Evolutionary conservation across 2,113 vertebrate genomes (phyloP).

Genomic region (Zootoca vivipara): DNA sequence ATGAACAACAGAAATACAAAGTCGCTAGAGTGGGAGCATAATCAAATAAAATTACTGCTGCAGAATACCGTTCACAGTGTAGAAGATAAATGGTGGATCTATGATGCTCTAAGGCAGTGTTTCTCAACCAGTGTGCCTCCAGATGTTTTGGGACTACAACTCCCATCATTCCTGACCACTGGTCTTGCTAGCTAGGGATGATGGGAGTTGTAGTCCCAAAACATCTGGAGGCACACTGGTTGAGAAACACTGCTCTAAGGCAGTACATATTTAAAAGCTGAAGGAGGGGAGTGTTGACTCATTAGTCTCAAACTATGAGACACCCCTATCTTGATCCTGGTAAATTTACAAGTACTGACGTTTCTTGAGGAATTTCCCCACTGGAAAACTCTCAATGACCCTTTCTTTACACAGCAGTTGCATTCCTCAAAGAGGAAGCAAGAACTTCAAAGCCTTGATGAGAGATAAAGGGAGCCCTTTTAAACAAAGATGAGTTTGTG

Average conservation of each 20-base stretch:
- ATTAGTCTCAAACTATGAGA: slow-evolving; percentile 41
- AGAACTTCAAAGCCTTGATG: not conserved
- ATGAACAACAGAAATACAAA: not conserved
- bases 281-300: not conserved
- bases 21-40: not conserved
- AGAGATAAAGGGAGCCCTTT: not conserved
- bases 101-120: not conserved
- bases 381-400: not conserved
- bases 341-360: slow-evolving; percentile 45
- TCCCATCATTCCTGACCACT: too few species aligned
- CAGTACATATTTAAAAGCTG: not conserved
- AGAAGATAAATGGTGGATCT: not conserved
- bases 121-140: too few species aligned
- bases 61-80: not conserved
- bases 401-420: slow-evolving; percentile 19
- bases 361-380: slow-evolving; percentile 41
- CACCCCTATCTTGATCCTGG: slow-evolving; percentile 56
- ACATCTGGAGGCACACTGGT: too few species aligned
- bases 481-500: slow-evolving; percentile 6
- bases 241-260: not conserved
- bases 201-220: too few species aligned
- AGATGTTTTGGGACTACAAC: too few species aligned
- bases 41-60: not conserved
- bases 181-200: too few species aligned
- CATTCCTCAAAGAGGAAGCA: not conserved